Percentiles rank a stretch among this genome's conserved stretches.
Evolutionary conservation across 2,797 vertebrate species (phyloP).

Genomic region (Macroramphosus scolopax): DNA sequence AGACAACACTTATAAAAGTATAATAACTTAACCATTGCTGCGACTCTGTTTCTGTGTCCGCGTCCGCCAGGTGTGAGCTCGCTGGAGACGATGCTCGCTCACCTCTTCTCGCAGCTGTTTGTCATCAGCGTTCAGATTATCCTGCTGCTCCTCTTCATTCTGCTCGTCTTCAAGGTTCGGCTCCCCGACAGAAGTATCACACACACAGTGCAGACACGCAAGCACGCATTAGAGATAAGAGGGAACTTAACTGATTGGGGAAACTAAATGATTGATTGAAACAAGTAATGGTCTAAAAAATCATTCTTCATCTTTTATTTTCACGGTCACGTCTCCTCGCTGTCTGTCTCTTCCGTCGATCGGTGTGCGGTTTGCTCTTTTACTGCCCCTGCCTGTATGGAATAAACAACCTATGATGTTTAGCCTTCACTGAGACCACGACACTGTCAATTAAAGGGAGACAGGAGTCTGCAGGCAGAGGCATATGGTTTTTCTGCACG

Average conservation of each 20-base stretch:
- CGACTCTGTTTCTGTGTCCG: neutral
- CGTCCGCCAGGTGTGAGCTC: constrained; percentile 69
- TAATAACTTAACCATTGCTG: neutral
- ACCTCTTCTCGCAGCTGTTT: constrained; percentile 77
- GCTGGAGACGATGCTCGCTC: constrained; percentile 73
- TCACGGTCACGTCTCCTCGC: too few relatives aligned
- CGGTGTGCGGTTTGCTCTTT: too few relatives aligned
- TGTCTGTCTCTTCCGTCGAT: too few relatives aligned
- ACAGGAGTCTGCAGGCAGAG: neutral
- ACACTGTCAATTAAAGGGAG: neutral
- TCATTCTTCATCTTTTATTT: too few relatives aligned
- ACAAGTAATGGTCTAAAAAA: neutral
- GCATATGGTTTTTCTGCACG: neutral
- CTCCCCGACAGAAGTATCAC: neutral
- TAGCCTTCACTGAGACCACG: neutral
- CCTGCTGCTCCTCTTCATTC: constrained; percentile 77
- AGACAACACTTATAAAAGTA: neutral
- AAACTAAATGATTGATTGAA: neutral
- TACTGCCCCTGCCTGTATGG: too few relatives aligned
- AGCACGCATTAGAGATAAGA: constrained; percentile 1
- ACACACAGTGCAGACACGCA: constrained; percentile 1
- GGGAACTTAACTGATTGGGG: neutral
- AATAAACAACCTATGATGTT: neutral
- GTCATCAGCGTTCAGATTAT: constrained; percentile 78
- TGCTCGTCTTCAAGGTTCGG: constrained; percentile 73